Base-by-base conservation (phyloP, 2,113 vertebrate genomes). In the Parotia lawesii region DNA sequence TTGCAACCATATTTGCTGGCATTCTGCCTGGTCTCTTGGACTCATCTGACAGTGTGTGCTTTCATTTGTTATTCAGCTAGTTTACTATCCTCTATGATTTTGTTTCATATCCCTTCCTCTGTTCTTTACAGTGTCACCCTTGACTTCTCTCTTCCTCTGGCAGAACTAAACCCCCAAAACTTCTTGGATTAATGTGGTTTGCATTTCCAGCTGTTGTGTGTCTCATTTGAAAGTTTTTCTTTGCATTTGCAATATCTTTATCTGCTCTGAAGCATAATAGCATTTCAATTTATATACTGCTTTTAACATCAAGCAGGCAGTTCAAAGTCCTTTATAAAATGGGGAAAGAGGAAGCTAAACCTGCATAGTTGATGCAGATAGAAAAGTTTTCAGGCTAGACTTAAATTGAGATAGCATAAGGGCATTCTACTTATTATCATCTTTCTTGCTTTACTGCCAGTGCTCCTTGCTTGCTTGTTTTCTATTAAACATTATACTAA, bases 301-400 rank as follows among this genome's bases (percentile, higher is more conserved):
- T 97, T 97, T 95, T 94, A 96, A 90, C 72, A 94, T 89, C 83
- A 85, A 96, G 74, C 78, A 94, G 92, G 70, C 58, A 94, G 94
- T 95, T 97, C 79, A 91, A 96, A 97, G 78, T 93, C 81, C 92
- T 94, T 89, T 85, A 87, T 87, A 91, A 95, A 95, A 94, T 84
- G 56, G 57, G 70, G n/a, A 71, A 82, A 95, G 75, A 87, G 51
- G 57, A 91, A 93, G n/a, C 60, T 90, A 88, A 97, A 94, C 28
- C 23, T 85, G 85, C 91, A 75, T 64, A 93, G 76, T 42, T 2
- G 2, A 58, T 85, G 51, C 85, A 95, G 95, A 96, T 57, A 94
- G 85, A 84, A 89, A 95, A 94, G 38, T 89, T 94, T 93, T 76
- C 66, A 90, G 76, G 37, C 17, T 94, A 90, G 87, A 91, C 93